Conservation (phyloP, 2,797 vertebrate genomes). For the Hephaestus fuliginosus region DNA sequence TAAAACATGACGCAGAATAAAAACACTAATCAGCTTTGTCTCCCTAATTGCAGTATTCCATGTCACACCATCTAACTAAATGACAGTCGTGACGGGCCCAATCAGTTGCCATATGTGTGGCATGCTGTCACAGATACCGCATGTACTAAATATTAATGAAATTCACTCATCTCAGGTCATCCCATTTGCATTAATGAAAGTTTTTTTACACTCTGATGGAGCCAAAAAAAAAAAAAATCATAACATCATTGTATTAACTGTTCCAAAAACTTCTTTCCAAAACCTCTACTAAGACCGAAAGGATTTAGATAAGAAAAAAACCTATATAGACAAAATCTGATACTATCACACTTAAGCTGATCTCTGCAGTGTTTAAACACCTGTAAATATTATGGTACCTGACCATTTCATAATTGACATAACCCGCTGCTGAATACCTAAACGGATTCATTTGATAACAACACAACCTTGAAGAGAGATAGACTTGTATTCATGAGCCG, state of each 20-base stretch:
- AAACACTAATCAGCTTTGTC: conserved; percentile 29
- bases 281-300: background rate
- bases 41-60: conserved; percentile 8
- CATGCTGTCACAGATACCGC: conserved; percentile 13
- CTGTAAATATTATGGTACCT: conserved; percentile 25
- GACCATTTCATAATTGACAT: conserved; percentile 16
- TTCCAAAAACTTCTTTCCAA: background rate
- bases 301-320: background rate
- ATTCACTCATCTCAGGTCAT: background rate
- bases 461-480: conserved; percentile 16
- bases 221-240: conserved; percentile 13
- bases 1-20: conserved; percentile 20
- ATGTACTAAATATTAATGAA: background rate
- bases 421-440: conserved; percentile 35
- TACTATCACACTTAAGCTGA: background rate
- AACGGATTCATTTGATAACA: conserved; percentile 33
- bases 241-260: background rate
- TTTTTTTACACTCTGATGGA: conserved; percentile 7
- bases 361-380: conserved; percentile 28
- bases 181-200: conserved; percentile 20
- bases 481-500: conserved; percentile 48
- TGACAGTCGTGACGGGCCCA: conserved; percentile 10
- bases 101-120: background rate
- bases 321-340: no score
- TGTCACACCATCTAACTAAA: conserved; percentile 18